These are phyloP conservation scores for Barbus barbus DNA, from an alignment of 2,113 vertebrate species.

Conservation along the genomic window DNA sequence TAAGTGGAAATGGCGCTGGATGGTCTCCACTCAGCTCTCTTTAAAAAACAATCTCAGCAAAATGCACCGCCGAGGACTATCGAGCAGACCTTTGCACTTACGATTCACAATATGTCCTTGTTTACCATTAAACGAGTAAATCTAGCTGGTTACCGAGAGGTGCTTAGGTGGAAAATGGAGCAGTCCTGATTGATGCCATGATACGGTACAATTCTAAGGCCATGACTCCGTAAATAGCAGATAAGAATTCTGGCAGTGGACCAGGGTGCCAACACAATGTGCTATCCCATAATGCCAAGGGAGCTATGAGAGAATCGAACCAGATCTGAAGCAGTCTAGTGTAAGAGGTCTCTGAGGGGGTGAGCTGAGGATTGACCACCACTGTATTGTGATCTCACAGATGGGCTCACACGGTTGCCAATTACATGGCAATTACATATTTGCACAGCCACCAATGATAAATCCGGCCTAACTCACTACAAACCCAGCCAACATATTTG, in stretches of 20 bases:
- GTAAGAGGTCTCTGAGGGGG: neutral
- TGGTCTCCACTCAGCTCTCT: slow-evolving; percentile 45
- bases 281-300: slow-evolving; percentile 14
- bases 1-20: slow-evolving; percentile 37
- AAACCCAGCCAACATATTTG: slow-evolving; percentile 28
- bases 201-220: slow-evolving; percentile 27
- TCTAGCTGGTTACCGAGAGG: slow-evolving; percentile 34
- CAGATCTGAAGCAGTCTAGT: slow-evolving; percentile 40
- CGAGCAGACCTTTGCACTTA: slow-evolving; percentile 32
- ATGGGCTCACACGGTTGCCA: slow-evolving; percentile 11
- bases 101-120: slow-evolving; percentile 39
- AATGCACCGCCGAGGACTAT: slow-evolving; percentile 30
- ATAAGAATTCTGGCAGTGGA: slow-evolving; percentile 42
- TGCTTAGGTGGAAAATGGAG: slow-evolving; percentile 28
- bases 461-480: neutral
- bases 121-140: slow-evolving; percentile 52
- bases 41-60: slow-evolving; percentile 40
- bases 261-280: slow-evolving; percentile 37
- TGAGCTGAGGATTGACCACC: slow-evolving; percentile 11
- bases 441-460: slow-evolving; percentile 17
- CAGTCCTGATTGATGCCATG: neutral
- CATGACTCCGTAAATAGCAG: slow-evolving; percentile 41
- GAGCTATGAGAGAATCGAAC: slow-evolving; percentile 43
- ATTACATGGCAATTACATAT: slow-evolving; percentile 31
- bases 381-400: slow-evolving; percentile 14